phyloP scores from a whole-genome alignment of 1,140 invertebrate genomes.

The Lasioglossum albipes region DNA sequence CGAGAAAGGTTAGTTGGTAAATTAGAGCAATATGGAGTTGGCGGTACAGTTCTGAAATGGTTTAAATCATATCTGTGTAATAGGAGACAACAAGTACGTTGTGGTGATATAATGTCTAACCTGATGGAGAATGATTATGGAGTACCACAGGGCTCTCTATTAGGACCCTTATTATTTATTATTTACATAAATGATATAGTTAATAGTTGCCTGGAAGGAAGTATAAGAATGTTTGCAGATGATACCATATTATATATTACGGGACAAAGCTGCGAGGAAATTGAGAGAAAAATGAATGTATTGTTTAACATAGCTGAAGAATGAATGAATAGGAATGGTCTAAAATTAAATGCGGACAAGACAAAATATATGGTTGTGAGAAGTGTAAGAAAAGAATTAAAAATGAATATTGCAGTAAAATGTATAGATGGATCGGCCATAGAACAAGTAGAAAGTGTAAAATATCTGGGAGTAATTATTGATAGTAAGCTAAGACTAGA shows the following conservation, averaged over 20 bases:
- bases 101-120: background rate
- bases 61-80: background rate
- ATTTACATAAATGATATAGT: background rate
- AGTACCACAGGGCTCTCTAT: constrained; percentile 2
- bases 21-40: background rate
- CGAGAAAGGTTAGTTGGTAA: background rate
- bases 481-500: constrained; percentile 37
- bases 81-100: background rate
- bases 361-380: constrained; percentile 47
- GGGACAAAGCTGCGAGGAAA: no score
- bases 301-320: no score
- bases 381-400: constrained; percentile 11
- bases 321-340: no score
- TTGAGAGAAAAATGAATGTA: no score
- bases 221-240: no score
- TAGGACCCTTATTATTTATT: constrained; percentile 5
- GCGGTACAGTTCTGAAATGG: background rate
- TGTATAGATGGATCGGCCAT: constrained; percentile 13
- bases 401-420: constrained; percentile 5
- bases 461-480: constrained; percentile 43
- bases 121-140: background rate
- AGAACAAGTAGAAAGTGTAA: constrained; percentile 30
- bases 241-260: no score
- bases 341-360: constrained; percentile 25
- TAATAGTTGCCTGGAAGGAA: background rate